A percentile compares a stretch with the other conserved stretches of the same genome.
Evolutionary conservation across 2,113 vertebrate genomes (phyloP).

Genomic region (Lucifuga dentata): DNA sequence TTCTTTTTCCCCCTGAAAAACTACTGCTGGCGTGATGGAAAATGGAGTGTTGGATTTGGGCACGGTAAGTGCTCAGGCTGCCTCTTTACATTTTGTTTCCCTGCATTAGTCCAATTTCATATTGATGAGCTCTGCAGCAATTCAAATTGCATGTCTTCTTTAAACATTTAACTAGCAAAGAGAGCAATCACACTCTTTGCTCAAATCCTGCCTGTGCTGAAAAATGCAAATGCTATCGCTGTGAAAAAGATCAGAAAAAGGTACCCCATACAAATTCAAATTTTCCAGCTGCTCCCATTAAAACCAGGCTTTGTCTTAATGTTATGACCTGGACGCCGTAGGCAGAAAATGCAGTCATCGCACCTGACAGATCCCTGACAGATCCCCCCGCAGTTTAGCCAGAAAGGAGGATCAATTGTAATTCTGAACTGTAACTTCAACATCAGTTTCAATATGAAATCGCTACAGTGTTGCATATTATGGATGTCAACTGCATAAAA

Average conservation of each 20-base stretch:
- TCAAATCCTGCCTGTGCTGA: conserved; percentile 79
- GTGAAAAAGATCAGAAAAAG: conserved; percentile 72
- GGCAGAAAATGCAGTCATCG: conserved; percentile 25
- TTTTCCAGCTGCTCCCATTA: conserved; percentile 44
- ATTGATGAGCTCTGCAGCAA: conserved; percentile 85
- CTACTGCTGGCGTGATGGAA: conserved; percentile 39
- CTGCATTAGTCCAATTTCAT: conserved; percentile 81
- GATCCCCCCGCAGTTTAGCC: conserved; percentile 49
- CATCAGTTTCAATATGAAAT: conserved; percentile 45
- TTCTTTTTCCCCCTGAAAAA: conserved; percentile 15
- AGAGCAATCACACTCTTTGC: conserved; percentile 82
- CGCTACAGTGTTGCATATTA: conserved; percentile 22
- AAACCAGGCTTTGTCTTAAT: conserved; percentile 27
- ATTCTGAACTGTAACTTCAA: conserved; percentile 46
- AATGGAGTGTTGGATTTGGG: conserved; percentile 71
- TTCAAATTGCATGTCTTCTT: conserved; percentile 83
- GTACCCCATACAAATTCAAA: conserved; percentile 66
- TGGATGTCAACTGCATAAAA: conserved; percentile 35
- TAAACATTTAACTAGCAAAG: conserved; percentile 84
- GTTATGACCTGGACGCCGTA: conserved; percentile 17
- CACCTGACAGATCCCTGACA: conserved; percentile 33
- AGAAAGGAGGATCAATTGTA: conserved; percentile 46
- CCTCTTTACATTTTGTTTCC: conserved; percentile 72
- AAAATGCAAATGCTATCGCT: conserved; percentile 76
- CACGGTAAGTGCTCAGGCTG: conserved; percentile 73